Conservation (phyloP, 2,888 invertebrate species). For the Vesta saturnalis region DNA sequence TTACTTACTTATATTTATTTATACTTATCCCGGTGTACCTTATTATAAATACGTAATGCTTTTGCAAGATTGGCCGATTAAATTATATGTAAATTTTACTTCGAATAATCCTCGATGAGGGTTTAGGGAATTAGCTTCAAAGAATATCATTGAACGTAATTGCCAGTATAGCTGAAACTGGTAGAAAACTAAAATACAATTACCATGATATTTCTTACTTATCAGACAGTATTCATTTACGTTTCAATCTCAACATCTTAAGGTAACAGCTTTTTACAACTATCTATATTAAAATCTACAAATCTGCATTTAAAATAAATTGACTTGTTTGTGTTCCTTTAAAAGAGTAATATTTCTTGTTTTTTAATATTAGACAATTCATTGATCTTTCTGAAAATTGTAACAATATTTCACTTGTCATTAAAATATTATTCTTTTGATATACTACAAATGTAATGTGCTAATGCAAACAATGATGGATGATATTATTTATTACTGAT, state of each 20-base stretch:
- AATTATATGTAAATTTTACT: too few relatives aligned
- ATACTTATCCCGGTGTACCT: too few relatives aligned
- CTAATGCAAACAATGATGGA: conserved; percentile 50
- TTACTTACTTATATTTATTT: too few relatives aligned
- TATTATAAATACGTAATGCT: too few relatives aligned
- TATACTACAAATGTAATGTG: conserved; percentile 42
- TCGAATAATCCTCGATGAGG: too few relatives aligned
- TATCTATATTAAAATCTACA: conserved; percentile 52
- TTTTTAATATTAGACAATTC: not conserved
- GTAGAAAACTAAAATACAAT: too few relatives aligned
- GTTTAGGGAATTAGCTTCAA: too few relatives aligned
- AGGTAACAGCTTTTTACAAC: not conserved
- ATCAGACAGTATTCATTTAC: too few relatives aligned
- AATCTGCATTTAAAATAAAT: conserved; percentile 46
- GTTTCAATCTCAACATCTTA: not conserved
- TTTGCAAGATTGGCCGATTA: too few relatives aligned
- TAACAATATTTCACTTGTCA: conserved; percentile 34
- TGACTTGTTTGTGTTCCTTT: conserved; percentile 17
- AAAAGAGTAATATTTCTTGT: not conserved
- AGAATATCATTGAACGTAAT: too few relatives aligned
- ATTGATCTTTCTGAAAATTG: conserved; percentile 20
- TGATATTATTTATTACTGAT: conserved; percentile 51
- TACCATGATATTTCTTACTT: not conserved
- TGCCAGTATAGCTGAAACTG: too few relatives aligned
- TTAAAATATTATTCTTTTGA: conserved; percentile 20